These are phyloP conservation scores for Heliconius hewitsoni DNA, from an alignment of 1,140 invertebrate genomes.

Conservation along the genomic window DNA sequence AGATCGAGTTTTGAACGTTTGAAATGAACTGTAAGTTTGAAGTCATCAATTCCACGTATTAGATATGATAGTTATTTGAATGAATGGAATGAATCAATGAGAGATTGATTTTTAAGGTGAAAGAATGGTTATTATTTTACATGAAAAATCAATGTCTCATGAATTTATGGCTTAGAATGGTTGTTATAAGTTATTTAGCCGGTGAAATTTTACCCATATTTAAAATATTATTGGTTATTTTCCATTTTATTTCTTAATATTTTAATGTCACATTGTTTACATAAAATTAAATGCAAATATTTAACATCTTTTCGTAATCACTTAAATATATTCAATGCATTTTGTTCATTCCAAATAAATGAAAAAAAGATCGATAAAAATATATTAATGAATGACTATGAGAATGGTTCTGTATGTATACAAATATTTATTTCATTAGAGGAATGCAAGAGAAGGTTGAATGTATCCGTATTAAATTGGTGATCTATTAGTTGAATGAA, in stretches of 20 bases:
- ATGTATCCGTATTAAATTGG: not conserved
- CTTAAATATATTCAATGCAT: not conserved
- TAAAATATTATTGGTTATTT: not conserved
- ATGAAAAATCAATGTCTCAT: too few relatives aligned
- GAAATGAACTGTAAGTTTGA: not conserved
- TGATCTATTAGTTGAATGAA: not conserved
- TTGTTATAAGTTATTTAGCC: too few relatives aligned
- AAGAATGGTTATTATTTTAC: not conserved
- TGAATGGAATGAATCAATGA: not conserved
- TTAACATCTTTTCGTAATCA: too few relatives aligned
- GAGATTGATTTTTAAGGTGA: conserved; percentile 4
- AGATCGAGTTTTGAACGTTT: not conserved
- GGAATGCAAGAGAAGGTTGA: not conserved
- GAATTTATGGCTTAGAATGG: too few relatives aligned
- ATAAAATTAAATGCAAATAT: too few relatives aligned
- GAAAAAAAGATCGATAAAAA: not conserved
- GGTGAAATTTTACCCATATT: not conserved
- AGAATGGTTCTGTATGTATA: not conserved
- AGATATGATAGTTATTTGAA: not conserved
- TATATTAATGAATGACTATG: not conserved
- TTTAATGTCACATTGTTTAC: not conserved
- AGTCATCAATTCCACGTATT: not conserved
- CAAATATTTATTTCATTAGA: not conserved
- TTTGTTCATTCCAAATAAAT: not conserved
- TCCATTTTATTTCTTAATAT: not conserved